A percentile compares a stretch with the other conserved stretches of the same genome.
Conservation (phyloP, 2,888 invertebrate species). For the Fragum whitleyi region DNA sequence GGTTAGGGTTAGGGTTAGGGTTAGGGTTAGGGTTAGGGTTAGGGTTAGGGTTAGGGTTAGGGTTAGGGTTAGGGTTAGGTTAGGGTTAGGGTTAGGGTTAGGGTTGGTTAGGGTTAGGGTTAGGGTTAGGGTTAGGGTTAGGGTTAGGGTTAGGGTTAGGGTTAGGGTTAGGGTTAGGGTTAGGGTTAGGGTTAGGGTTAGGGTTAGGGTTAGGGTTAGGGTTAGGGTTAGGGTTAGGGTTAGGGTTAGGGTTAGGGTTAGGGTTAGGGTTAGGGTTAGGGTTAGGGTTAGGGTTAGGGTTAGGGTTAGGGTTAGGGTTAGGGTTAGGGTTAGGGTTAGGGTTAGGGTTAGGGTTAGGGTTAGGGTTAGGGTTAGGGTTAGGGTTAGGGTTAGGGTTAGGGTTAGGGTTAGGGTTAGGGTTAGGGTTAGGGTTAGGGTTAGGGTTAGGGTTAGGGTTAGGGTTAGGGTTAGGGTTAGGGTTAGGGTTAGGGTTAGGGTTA, state of each 20-base stretch:
- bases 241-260: slow-evolving; percentile 44
- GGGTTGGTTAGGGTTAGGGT: slow-evolving; percentile 50
- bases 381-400: slow-evolving; percentile 63
- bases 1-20: slow-evolving; percentile 37
- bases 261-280: slow-evolving; percentile 47
- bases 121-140: slow-evolving; percentile 55
- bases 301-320: slow-evolving; percentile 69
- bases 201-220: slow-evolving; percentile 62
- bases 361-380: slow-evolving; percentile 64
- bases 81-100: slow-evolving; percentile 47
- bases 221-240: slow-evolving; percentile 58
- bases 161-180: slow-evolving; percentile 70
- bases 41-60: slow-evolving; percentile 57
- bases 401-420: slow-evolving; percentile 65
- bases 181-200: slow-evolving; percentile 67
- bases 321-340: slow-evolving; percentile 67
- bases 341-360: slow-evolving; percentile 63
- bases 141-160: slow-evolving; percentile 59
- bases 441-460: slow-evolving; percentile 60
- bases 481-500: slow-evolving; percentile 63
- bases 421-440: slow-evolving; percentile 65
- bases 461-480: slow-evolving; percentile 64
- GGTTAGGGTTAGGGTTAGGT: slow-evolving; percentile 63
- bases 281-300: slow-evolving; percentile 61
- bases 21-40: slow-evolving; percentile 63